Base-by-base conservation (phyloP, 1,140 invertebrate species). In the Nylanderia fulva region DNA sequence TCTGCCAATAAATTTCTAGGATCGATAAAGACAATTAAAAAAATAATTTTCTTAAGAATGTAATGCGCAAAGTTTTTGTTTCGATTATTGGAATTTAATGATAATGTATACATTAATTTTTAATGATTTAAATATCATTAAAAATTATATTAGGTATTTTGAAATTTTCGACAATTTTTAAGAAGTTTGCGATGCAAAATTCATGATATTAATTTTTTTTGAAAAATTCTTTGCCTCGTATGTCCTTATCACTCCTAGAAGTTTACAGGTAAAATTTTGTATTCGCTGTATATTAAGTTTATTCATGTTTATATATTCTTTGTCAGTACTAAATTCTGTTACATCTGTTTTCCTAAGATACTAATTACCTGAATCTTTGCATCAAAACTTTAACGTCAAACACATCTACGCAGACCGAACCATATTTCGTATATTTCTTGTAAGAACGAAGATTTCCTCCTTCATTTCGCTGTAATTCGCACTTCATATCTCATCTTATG, bases 301-400 rank as follows among this genome's bases (percentile, higher is more conserved):
- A 68, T 68, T 33, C 29, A 29, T 4, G 7, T 56, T 21, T 79
- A 68, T 27, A 33, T 68, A 54, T 56, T 68, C 5, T 68, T 36
- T 68, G 48, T 79, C 33, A 11, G 33, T 68, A 56, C 61, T 79
- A 79, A 79, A 79, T 68, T 79, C 45, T 56, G 66, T 82, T 82
- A 82, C 52, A 71, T 82, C 24, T 82, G 36, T 82, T 13, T 45
- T 71, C 60, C 77, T 82, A 82, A 33, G 52, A 82, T 72, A 39
- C 52, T 72, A 82, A 82, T 71, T 82, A 71, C 64, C 77, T 58
- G 77, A 82, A 82, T 82, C 27, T 39, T 82, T 82, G 77, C 36
- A 58, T 71, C 27, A 58, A 72, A 82, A 82, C 66, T 58, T 45
- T 33, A 82, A 82, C 66, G 54, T 60, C 42, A n/a, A 71, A 82